These are phyloP conservation scores for Sandelia bainsii DNA, from an alignment of 2,797 vertebrate species.

Conservation along the genomic window DNA sequence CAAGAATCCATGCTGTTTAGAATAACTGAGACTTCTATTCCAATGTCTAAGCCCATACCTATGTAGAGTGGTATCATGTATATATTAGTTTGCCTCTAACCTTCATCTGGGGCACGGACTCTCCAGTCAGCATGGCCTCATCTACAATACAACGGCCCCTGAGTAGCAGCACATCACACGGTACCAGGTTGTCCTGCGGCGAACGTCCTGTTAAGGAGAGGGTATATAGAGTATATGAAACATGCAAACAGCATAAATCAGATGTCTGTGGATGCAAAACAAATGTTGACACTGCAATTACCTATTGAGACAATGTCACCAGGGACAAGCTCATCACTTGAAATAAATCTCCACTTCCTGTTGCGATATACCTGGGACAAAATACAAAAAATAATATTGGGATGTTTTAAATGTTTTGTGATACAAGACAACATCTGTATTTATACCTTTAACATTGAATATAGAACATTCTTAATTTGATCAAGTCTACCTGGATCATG, in stretches of 20 bases:
- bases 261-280: neutral
- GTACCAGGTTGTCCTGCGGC: conserved; percentile 94
- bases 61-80: neutral
- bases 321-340: conserved; percentile 94
- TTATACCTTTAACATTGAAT: neutral
- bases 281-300: conserved; percentile 65
- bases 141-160: conserved; percentile 96
- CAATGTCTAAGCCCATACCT: neutral
- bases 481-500: conserved; percentile 90
- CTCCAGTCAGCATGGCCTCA: conserved; percentile 97
- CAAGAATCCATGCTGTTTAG: neutral
- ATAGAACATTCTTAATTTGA: neutral
- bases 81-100: conserved; percentile 71
- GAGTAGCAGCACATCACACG: conserved; percentile 94
- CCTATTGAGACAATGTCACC: conserved; percentile 96
- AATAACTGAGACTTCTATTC: neutral
- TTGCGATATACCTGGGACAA: conserved; percentile 92
- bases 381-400: neutral
- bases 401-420: conserved; percentile 20
- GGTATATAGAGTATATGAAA: conserved; percentile 16
- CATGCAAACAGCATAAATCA: neutral
- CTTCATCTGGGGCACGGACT: conserved; percentile 99
- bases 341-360: conserved; percentile 96
- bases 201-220: conserved; percentile 87
- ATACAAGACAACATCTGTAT: neutral